phyloP scores from a whole-genome alignment of 2,888 invertebrate genomes.

The Pyrochroa serraticornis region DNA sequence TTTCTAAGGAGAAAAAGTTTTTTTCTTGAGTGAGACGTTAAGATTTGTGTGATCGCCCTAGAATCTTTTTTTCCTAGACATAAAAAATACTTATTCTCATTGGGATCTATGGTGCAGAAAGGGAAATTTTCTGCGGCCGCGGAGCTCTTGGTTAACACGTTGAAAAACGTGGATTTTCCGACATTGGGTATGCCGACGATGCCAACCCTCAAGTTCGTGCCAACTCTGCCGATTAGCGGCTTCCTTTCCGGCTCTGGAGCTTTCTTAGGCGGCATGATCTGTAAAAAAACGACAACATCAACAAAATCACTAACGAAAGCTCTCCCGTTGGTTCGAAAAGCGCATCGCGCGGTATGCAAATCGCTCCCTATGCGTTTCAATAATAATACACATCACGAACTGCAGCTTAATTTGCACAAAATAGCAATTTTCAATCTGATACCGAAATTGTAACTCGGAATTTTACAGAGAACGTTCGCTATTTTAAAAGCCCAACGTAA shows the following conservation, averaged over 20 bases:
- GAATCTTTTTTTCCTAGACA: too few species aligned
- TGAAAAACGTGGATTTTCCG: constrained; percentile 99
- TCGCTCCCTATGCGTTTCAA: constrained; percentile 44
- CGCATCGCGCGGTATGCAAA: constrained; percentile 47
- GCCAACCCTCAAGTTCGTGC: constrained; percentile 95
- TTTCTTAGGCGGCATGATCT: constrained; percentile 80
- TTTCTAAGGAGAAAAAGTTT: too few species aligned
- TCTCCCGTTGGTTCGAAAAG: not conserved
- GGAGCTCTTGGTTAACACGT: constrained; percentile 96
- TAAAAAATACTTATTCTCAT: constrained; percentile 96
- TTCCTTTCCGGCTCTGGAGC: constrained; percentile 87
- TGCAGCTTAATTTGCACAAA: constrained; percentile 58
- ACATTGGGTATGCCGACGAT: constrained; percentile 98
- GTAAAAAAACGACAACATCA: constrained; percentile 3
- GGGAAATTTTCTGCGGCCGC: constrained; percentile 99
- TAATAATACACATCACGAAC: constrained; percentile 55
- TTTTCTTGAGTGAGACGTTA: too few species aligned
- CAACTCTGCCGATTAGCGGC: constrained; percentile 91
- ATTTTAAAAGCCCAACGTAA: constrained; percentile 51
- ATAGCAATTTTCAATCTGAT: constrained; percentile 60
- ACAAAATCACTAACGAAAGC: constrained; percentile 5
- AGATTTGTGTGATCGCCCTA: too few species aligned
- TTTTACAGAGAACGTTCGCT: constrained; percentile 48
- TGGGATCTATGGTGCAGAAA: constrained; percentile 99
- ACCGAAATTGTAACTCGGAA: constrained; percentile 54